Conservation (phyloP, 2,888 invertebrate species). For the Colostygia pectinataria region DNA sequence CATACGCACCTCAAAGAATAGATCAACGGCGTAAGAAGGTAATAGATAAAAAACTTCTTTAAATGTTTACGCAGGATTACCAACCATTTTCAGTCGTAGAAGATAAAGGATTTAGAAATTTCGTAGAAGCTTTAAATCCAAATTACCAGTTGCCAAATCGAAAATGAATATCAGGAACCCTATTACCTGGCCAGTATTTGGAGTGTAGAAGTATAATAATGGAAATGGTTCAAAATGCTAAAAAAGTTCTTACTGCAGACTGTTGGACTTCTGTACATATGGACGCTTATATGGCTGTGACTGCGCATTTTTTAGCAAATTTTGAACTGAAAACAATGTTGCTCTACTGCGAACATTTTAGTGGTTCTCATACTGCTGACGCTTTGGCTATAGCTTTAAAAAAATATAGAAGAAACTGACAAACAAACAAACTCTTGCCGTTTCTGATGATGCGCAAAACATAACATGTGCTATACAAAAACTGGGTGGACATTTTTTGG, state of each 20-base stretch:
- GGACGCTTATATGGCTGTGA: not conserved
- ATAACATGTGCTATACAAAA: not conserved
- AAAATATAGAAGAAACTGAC: not conserved
- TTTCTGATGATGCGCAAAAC: not conserved
- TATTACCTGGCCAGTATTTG: not conserved
- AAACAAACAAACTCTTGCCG: not conserved
- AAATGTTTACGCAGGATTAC: not conserved
- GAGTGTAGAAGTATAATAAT: not conserved
- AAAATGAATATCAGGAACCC: not conserved
- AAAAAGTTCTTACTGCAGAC: not conserved
- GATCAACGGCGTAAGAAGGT: not conserved
- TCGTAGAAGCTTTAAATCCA: not conserved
- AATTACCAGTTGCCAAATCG: not conserved
- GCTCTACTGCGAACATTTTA: not conserved
- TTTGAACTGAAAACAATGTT: not conserved
- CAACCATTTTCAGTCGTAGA: not conserved
- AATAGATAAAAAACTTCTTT: not conserved
- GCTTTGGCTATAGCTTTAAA: no score
- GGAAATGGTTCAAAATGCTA: not conserved
- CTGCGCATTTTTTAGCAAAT: not conserved
- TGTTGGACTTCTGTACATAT: not conserved
- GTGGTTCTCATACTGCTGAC: not conserved
- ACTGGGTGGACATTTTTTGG: not conserved
- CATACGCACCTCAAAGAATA: no score
- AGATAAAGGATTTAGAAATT: not conserved